Evolutionary conservation across 2,888 invertebrate species (phyloP).

Genomic region (Rhaphigaster nebulosa): DNA sequence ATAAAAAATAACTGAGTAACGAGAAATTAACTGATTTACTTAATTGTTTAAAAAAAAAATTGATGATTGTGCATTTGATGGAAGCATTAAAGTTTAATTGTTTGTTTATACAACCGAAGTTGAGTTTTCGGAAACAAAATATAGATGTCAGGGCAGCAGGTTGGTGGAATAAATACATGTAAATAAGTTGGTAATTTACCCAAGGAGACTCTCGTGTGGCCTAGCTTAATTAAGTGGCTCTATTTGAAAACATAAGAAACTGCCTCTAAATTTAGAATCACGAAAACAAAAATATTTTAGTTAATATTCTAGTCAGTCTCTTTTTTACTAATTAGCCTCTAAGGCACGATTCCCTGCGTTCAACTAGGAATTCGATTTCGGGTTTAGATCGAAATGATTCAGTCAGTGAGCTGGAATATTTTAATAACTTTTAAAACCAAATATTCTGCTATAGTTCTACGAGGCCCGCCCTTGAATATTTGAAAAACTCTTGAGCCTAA

Average conservation of each 20-base stretch:
- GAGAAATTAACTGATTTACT: too few relatives aligned
- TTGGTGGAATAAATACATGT: neutral
- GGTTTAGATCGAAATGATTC: neutral
- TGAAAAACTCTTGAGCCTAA: slow-evolving; percentile 23
- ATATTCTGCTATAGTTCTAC: neutral
- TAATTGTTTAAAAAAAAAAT: too few relatives aligned
- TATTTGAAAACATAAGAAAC: neutral
- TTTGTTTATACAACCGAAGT: too few relatives aligned
- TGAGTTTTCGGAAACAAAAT: neutral
- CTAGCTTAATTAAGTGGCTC: neutral
- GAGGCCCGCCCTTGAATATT: slow-evolving; percentile 24
- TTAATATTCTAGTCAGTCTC: neutral
- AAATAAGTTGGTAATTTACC: slow-evolving; percentile 7
- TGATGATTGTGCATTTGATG: too few relatives aligned
- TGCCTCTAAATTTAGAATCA: neutral
- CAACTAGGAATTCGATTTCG: neutral
- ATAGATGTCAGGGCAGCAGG: neutral
- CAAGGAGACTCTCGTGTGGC: neutral
- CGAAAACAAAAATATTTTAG: slow-evolving; percentile 1
- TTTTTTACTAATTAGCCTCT: neutral
- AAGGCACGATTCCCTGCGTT: neutral
- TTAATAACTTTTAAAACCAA: neutral
- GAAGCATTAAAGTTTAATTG: too few relatives aligned
- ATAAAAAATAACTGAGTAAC: neutral
- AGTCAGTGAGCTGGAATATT: neutral